Evolutionary conservation across 2,888 invertebrate genomes (phyloP).

Genomic region (Catocala fraxini): DNA sequence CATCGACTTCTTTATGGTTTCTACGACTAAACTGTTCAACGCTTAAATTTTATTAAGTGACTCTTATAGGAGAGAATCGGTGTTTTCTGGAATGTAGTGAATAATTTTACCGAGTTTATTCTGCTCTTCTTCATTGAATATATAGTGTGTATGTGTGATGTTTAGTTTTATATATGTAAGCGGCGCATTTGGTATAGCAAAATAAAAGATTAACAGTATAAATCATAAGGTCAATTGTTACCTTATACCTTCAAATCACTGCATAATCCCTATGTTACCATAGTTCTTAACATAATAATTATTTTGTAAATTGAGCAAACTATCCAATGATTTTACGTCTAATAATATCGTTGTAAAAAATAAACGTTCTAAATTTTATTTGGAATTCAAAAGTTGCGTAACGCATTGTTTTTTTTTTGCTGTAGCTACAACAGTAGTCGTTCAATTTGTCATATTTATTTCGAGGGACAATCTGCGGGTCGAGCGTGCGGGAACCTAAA

Average conservation of each 20-base stretch:
- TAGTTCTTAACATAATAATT: no score
- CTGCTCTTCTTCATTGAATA: conserved; percentile 14
- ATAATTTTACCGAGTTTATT: conserved; percentile 39
- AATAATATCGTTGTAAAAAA: not conserved
- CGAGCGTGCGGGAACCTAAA: conserved; percentile 55
- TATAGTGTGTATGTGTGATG: conserved; percentile 3
- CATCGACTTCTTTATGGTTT: conserved; percentile 71
- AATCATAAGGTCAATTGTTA: no score
- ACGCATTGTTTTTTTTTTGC: conserved; percentile 68
- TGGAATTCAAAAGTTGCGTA: conserved; percentile 42
- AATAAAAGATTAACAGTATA: no score
- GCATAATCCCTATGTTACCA: no score
- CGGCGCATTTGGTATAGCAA: not conserved
- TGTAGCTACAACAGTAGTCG: conserved; percentile 52
- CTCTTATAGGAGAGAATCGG: conserved; percentile 50
- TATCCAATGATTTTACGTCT: no score
- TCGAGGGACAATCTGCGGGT: conserved; percentile 70
- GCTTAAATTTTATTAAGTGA: conserved; percentile 69
- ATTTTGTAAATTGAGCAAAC: no score
- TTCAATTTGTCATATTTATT: conserved; percentile 68
- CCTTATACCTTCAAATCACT: no score
- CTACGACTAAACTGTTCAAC: conserved; percentile 72
- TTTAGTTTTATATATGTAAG: not conserved
- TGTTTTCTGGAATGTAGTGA: conserved; percentile 42
- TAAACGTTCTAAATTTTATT: not conserved